These are phyloP conservation scores for Drosophila atripex DNA, from an alignment of 2,888 invertebrate species.

Conservation along the genomic window DNA sequence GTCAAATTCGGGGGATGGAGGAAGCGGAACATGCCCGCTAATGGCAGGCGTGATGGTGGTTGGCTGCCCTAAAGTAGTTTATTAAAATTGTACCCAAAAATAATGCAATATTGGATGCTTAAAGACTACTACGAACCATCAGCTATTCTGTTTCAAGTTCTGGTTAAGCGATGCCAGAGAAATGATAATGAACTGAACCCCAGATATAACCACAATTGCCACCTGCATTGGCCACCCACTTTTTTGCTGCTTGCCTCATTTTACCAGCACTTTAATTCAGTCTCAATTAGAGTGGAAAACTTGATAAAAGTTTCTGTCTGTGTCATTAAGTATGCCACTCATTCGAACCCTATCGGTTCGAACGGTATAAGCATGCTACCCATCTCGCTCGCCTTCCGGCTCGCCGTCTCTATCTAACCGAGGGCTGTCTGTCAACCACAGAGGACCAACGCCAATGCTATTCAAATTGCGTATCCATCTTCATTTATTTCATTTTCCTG, in stretches of 20 bases:
- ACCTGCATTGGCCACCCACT: constrained; percentile 11
- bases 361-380: background rate
- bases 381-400: background rate
- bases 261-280: constrained; percentile 14
- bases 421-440: constrained; percentile 52
- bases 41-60: background rate
- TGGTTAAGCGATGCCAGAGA: background rate
- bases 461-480: constrained; percentile 79
- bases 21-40: background rate
- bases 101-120: constrained; percentile 31
- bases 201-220: constrained; percentile 11
- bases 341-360: constrained; percentile 12
- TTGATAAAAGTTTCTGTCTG: constrained; percentile 39
- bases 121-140: background rate
- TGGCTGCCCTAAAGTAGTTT: constrained; percentile 26
- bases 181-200: background rate
- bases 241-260: background rate
- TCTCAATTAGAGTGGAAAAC: constrained; percentile 42
- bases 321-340: constrained; percentile 35
- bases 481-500: constrained; percentile 79
- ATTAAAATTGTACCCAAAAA: constrained; percentile 46
- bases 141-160: background rate
- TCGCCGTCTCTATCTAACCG: background rate
- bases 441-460: constrained; percentile 68
- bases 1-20: constrained; percentile 20